These are phyloP conservation scores for Campaea margaritaria DNA, from an alignment of 2,888 invertebrate species.

Conservation along the genomic window DNA sequence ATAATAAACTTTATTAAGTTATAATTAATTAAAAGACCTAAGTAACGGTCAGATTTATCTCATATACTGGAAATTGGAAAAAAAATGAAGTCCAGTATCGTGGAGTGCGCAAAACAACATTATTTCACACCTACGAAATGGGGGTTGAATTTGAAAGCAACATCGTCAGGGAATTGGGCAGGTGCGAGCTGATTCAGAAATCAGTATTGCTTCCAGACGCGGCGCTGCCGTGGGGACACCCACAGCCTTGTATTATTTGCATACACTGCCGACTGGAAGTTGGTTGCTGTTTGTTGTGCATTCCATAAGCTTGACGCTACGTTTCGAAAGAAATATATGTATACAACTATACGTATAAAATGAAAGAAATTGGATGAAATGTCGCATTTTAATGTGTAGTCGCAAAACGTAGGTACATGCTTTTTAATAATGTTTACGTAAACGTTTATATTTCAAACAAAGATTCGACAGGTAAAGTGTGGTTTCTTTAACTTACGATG, in stretches of 20 bases:
- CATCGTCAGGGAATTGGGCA: constrained; percentile 61
- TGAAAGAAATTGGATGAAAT: too few species aligned
- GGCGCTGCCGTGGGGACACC: constrained; percentile 63
- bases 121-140: constrained; percentile 55
- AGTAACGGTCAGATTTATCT: too few species aligned
- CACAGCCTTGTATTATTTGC: constrained; percentile 64
- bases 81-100: constrained; percentile 6
- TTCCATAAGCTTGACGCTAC: constrained; percentile 34
- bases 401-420: too few species aligned
- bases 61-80: neutral
- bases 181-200: constrained; percentile 65
- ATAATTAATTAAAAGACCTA: too few species aligned
- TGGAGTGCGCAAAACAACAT: constrained; percentile 46
- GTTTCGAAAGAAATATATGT: neutral
- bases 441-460: too few species aligned
- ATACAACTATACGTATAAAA: too few species aligned
- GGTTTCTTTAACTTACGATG: too few species aligned
- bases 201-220: constrained; percentile 62
- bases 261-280: constrained; percentile 52
- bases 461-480: too few species aligned
- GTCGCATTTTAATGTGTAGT: too few species aligned
- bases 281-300: constrained; percentile 40
- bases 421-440: too few species aligned
- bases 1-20: too few species aligned
- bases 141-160: constrained; percentile 66